These are phyloP conservation scores for Podarcis lilfordi DNA, from an alignment of 2,797 vertebrate genomes.

Conservation along the genomic window DNA sequence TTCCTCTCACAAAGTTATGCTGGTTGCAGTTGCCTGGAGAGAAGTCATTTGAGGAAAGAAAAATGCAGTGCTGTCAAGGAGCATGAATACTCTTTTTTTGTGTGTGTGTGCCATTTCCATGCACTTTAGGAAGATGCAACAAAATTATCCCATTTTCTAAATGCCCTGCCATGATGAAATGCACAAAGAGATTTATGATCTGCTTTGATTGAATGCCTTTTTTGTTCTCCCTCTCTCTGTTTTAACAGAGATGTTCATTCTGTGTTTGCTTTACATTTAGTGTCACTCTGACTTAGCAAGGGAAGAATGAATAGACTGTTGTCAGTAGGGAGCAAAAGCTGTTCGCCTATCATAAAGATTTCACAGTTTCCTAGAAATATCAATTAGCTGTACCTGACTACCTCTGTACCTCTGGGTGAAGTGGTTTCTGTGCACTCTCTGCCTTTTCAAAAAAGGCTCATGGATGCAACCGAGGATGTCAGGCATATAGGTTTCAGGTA, in stretches of 20 bases:
- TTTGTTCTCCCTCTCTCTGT: constrained; percentile 28
- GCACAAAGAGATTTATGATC: constrained; percentile 56
- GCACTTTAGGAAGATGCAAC: constrained; percentile 59
- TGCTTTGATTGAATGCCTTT: constrained; percentile 65
- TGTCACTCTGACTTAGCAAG: constrained; percentile 37
- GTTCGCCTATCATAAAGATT: constrained; percentile 20
- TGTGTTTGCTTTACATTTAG: constrained; percentile 25
- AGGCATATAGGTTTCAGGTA: neutral
- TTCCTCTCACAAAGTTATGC: constrained; percentile 34
- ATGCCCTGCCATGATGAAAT: constrained; percentile 48
- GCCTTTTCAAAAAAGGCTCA: neutral
- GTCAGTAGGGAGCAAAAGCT: constrained; percentile 13
- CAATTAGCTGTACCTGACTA: neutral
- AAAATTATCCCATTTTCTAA: constrained; percentile 70
- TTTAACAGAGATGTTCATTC: constrained; percentile 30
- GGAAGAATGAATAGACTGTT: constrained; percentile 22
- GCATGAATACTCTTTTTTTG: constrained; percentile 53
- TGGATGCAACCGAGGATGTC: neutral
- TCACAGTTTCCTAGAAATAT: neutral
- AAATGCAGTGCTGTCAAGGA: constrained; percentile 38
- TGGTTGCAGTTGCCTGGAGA: constrained; percentile 46
- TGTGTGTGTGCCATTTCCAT: constrained; percentile 35
- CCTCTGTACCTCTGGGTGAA: neutral
- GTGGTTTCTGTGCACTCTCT: neutral
- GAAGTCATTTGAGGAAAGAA: constrained; percentile 50